Percentiles rank a stretch among this genome's conserved stretches.
Evolutionary conservation across 2,797 vertebrate species (phyloP).

Genomic region (Pantherophis vulpinus): DNA sequence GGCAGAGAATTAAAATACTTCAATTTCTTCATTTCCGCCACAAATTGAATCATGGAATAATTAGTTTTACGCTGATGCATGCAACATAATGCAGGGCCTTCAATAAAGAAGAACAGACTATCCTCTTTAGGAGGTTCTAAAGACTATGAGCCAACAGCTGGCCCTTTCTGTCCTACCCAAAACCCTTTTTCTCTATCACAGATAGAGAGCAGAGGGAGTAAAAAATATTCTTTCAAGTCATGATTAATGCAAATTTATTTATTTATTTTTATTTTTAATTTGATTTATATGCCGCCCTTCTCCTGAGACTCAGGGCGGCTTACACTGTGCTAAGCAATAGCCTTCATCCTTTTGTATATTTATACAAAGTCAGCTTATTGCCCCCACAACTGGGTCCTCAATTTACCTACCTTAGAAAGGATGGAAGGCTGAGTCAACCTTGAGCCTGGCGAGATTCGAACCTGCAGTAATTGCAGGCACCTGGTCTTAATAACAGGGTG

Average conservation of each 20-base stretch:
- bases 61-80: not conserved
- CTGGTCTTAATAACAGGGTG: no score
- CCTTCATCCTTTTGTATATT: no score
- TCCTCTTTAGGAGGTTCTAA: not conserved
- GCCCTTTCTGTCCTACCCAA: not conserved
- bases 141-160: not conserved
- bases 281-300: no score
- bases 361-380: no score
- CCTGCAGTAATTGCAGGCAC: no score
- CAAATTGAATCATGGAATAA: slow-evolving; percentile 35
- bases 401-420: no score
- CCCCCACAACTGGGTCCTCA: no score
- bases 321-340: no score
- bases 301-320: no score
- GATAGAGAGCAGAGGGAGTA: not conserved
- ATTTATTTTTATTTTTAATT: no score
- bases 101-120: not conserved
- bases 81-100: not conserved
- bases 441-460: no score
- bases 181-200: not conserved
- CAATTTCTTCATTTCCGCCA: slow-evolving; percentile 30
- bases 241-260: not conserved
- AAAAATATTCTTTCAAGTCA: not conserved
- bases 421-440: no score
- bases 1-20: slow-evolving; percentile 37